phyloP scores from a whole-genome alignment of 2,797 vertebrate species.

The Microtus obscurus region DNA sequence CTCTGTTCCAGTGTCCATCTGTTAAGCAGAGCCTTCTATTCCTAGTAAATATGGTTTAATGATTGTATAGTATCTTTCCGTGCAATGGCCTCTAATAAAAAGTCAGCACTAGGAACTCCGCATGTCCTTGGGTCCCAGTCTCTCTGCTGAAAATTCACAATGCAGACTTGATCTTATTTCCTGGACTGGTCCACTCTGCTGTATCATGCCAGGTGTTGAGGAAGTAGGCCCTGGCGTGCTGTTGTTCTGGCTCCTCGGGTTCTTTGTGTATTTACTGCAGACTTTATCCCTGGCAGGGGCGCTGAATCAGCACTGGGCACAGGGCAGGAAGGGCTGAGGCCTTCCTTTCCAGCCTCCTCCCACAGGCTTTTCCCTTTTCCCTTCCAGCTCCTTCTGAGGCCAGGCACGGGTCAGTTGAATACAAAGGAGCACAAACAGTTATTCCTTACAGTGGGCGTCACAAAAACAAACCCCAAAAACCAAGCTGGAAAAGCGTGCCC shows the following conservation, averaged over 20 bases:
- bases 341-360: constrained; percentile 38
- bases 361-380: constrained; percentile 66
- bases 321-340: constrained; percentile 34
- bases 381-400: constrained; percentile 31
- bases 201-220: neutral
- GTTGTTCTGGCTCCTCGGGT: neutral
- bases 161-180: neutral
- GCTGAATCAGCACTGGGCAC: constrained; percentile 57
- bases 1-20: neutral
- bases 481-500: neutral
- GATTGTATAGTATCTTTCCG: neutral
- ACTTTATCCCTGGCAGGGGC: neutral
- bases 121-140: neutral
- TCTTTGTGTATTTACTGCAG: neutral
- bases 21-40: neutral
- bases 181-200: too few relatives aligned
- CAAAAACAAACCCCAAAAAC: neutral
- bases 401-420: constrained; percentile 17
- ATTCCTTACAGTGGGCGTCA: constrained; percentile 34
- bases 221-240: neutral
- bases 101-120: too few relatives aligned
- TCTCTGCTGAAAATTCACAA: neutral
- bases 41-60: too few relatives aligned
- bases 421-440: constrained; percentile 55
- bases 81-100: neutral